Evolutionary conservation across 2,797 vertebrate species (phyloP), one percentile per base, ranked within the genome.

Genomic region (Sebastes taczanowskii): DNA sequence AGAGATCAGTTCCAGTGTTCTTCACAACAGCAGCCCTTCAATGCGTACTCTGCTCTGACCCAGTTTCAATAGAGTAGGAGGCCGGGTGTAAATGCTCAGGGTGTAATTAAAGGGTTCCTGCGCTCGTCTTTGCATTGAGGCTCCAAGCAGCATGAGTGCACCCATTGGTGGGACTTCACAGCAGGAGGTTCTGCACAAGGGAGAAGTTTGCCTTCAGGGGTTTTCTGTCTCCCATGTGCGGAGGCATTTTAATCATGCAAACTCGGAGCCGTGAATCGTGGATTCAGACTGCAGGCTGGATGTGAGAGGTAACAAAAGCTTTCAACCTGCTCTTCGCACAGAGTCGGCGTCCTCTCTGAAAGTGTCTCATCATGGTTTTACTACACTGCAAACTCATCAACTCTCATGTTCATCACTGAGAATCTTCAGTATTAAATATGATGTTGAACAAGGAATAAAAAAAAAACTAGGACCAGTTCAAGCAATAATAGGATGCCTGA

Each of bases 211-310:
- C 20, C 49, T 52, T n/a, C 49, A 52, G 13, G 20, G 20, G 20
- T 0, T 52, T 52, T 23, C 23, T 23, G 23, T 52, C 49, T 52
- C 49, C 20, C 9, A n/a, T 52, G 49, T 52, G 9, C 49, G 80
- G 81, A 73, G 71, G 27, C 18, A 7, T 49, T 83, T 84, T 85
- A 79, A 78, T 88, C 69, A 67, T n/a, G 65, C 66, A 76, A 27
- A 68, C 59, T 25, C 2, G 13, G 27, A 68, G 34, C 42, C 53
- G 64, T 61, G 46, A 64, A 60, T 78, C 35, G 69, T 74, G 46
- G 55, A 83, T 71, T 71, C 52, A 60, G 4, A 52, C 7, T 64
- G 53, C 7, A 49, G 29, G 14, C 56, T 22, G 29, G 3, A 35
- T 65, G 53, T 25, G 20, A 82, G 23, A 49, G 16, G 22, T 27